A percentile compares a stretch with the other conserved stretches of the same genome.
phyloP scores from a whole-genome alignment of 2,888 invertebrate species.

The Quadroppia sp. region DNA sequence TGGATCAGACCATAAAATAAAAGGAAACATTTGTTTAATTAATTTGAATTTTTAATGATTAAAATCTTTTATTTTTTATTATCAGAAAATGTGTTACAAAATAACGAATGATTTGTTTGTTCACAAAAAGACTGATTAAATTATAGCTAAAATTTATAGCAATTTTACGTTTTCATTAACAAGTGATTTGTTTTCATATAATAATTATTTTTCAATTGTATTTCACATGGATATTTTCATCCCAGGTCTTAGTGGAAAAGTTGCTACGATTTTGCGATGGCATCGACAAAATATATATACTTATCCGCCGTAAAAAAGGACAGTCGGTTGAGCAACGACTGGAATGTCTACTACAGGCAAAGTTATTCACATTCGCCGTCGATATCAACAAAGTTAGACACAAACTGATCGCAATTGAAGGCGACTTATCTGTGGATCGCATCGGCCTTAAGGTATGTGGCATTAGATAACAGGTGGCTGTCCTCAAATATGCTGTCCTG shows the following conservation, averaged over 20 bases:
- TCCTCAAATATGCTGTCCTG: neutral
- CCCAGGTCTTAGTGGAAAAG: constrained; percentile 68
- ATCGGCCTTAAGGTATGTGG: constrained; percentile 44
- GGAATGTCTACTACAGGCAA: constrained; percentile 59
- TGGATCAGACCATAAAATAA: no score
- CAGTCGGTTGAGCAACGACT: constrained; percentile 64
- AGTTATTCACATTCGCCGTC: constrained; percentile 1
- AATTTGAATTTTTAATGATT: no score
- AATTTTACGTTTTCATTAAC: no score
- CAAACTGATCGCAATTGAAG: constrained; percentile 45
- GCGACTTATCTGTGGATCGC: constrained; percentile 47
- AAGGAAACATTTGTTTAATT: no score
- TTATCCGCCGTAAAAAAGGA: constrained; percentile 70
- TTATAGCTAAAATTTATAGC: no score
- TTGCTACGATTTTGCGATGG: constrained; percentile 73
- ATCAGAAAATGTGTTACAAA: no score
- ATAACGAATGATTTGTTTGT: no score
- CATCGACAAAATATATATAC: constrained; percentile 68
- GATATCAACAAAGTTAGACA: neutral
- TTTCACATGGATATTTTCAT: neutral
- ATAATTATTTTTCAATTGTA: neutral
- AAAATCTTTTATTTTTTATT: no score
- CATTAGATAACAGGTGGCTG: neutral
- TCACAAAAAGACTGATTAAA: no score
- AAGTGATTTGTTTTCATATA: no score